phyloP scores from a whole-genome alignment of 2,797 vertebrate genomes.

The Phoeniculus purpureus region DNA sequence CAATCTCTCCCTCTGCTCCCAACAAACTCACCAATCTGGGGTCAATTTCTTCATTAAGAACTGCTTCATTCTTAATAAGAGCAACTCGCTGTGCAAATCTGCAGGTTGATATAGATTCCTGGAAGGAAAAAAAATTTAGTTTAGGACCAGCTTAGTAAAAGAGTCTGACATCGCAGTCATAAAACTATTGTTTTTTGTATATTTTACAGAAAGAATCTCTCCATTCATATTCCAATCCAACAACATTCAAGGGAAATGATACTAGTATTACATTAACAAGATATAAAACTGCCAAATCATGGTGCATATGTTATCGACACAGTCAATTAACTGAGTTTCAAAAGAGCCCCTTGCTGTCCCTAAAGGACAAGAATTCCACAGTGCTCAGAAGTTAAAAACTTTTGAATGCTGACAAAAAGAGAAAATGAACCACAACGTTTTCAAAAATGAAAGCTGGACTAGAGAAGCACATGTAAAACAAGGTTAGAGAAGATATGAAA shows the following conservation, averaged over 20 bases:
- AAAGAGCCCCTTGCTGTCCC: neutral
- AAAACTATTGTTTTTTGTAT: neutral
- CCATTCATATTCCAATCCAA: neutral
- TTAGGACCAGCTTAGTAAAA: neutral
- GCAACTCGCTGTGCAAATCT: constrained; percentile 96
- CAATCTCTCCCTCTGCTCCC: neutral
- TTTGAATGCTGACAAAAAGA: neutral
- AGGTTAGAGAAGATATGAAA: neutral
- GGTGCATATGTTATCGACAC: neutral
- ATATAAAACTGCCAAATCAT: neutral
- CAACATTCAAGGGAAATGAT: neutral
- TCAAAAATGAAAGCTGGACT: neutral
- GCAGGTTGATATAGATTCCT: constrained; percentile 98
- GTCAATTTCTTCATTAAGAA: constrained; percentile 94
- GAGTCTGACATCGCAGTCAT: neutral
- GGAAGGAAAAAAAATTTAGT: neutral
- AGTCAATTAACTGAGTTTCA: neutral
- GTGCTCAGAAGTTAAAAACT: neutral
- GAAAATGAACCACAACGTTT: neutral
- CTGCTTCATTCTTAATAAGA: constrained; percentile 93
- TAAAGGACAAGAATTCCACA: neutral
- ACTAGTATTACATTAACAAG: neutral
- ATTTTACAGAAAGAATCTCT: neutral
- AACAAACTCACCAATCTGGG: constrained; percentile 83
- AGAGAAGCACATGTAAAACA: neutral